Percentiles rank a stretch among this genome's conserved stretches.
Evolutionary conservation across 2,888 invertebrate genomes (phyloP).

Genomic region (Flabesymbios commensalis): DNA sequence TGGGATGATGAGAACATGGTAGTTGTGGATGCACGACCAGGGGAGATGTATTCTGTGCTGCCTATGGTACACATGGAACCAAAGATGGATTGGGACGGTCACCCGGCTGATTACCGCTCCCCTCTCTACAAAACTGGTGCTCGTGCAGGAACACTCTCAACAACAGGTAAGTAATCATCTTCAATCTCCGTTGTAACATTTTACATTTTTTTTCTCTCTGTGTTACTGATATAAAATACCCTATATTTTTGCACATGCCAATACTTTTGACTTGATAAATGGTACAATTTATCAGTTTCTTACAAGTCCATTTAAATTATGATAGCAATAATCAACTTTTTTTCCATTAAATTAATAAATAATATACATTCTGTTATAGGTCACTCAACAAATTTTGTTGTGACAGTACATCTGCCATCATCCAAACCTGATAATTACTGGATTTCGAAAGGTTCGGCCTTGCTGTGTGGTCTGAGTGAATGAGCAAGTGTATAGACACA

Average conservation of each 20-base stretch:
- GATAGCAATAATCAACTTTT: no score
- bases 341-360: not conserved
- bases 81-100: constrained; percentile 63
- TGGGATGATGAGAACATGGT: constrained; percentile 55
- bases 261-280: no score
- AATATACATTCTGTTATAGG: constrained; percentile 46
- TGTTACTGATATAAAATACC: no score
- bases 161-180: constrained; percentile 55
- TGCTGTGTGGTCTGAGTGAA: constrained; percentile 81
- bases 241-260: no score
- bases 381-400: constrained; percentile 62
- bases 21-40: constrained; percentile 63
- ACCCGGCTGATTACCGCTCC: constrained; percentile 50
- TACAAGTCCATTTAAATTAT: no score
- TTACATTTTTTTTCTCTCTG: no score
- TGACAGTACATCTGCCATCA: constrained; percentile 62
- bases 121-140: constrained; percentile 62
- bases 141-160: constrained; percentile 61
- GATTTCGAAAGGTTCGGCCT: constrained; percentile 86
- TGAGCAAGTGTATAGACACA: no score
- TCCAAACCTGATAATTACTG: constrained; percentile 73
- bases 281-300: no score
- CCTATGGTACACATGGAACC: constrained; percentile 70
- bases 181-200: not conserved
- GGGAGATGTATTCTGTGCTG: constrained; percentile 76